A percentile compares a stretch with the other conserved stretches of the same genome.
phyloP scores from a whole-genome alignment of 2,888 invertebrate genomes.

The Selenia dentaria region DNA sequence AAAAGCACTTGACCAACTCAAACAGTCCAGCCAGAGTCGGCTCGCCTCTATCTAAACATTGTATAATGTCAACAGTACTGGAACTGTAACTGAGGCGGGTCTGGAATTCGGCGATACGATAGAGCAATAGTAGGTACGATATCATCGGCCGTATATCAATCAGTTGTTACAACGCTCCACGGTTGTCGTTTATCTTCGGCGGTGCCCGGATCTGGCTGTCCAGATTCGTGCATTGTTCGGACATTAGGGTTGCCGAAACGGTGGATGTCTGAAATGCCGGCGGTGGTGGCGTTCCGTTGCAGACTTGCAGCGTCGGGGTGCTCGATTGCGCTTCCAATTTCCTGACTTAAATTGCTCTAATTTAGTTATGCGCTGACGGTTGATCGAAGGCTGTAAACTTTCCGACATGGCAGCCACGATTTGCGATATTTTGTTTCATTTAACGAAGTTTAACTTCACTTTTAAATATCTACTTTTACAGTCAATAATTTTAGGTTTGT shows the following conservation, averaged over 20 bases:
- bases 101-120: slow-evolving; percentile 71
- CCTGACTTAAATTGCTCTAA: slow-evolving; percentile 84
- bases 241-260: slow-evolving; percentile 72
- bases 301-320: slow-evolving; percentile 62
- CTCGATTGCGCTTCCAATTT: slow-evolving; percentile 82
- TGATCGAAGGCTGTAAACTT: slow-evolving; percentile 71
- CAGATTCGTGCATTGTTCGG: slow-evolving; percentile 82
- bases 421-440: slow-evolving; percentile 50
- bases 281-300: slow-evolving; percentile 65
- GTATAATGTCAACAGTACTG: slow-evolving; percentile 77
- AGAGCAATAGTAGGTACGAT: slow-evolving; percentile 55
- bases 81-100: slow-evolving; percentile 77
- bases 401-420: slow-evolving; percentile 52
- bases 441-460: not conserved
- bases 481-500: too few species aligned
- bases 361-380: slow-evolving; percentile 80
- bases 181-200: slow-evolving; percentile 82
- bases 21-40: slow-evolving; percentile 54
- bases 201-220: slow-evolving; percentile 76
- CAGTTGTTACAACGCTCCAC: slow-evolving; percentile 80
- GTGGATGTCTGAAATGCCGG: slow-evolving; percentile 80
- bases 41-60: slow-evolving; percentile 70
- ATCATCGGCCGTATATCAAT: slow-evolving; percentile 82
- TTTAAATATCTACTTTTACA: not conserved
- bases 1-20: slow-evolving; percentile 51